Evolutionary conservation across 2,113 vertebrate species (phyloP).

Genomic region (Cyanistes caeruleus): DNA sequence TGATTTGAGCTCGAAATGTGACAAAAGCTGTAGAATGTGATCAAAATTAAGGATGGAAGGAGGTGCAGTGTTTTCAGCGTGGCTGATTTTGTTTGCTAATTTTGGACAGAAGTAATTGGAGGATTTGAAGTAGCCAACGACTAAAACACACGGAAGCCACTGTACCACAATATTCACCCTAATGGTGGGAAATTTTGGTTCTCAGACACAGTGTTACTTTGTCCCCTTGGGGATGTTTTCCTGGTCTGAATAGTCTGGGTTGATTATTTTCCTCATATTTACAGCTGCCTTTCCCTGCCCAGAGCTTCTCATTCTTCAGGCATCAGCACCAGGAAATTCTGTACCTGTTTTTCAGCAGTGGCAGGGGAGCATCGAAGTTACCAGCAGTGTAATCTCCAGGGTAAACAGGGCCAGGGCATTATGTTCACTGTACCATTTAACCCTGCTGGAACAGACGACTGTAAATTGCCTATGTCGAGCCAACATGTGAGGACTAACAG

Average conservation of each 20-base stretch:
- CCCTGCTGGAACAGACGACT: background rate
- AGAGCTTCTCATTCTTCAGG: background rate
- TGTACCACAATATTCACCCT: background rate
- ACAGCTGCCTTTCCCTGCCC: background rate
- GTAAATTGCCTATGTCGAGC: constrained; percentile 9
- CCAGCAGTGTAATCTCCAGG: background rate
- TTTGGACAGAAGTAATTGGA: constrained; percentile 7
- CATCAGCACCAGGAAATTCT: background rate
- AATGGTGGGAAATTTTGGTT: background rate
- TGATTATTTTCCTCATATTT: background rate
- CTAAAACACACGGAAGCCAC: background rate
- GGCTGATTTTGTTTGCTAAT: background rate
- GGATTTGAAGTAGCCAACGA: background rate
- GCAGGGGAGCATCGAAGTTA: background rate
- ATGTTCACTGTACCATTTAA: background rate
- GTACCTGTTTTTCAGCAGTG: constrained; percentile 32
- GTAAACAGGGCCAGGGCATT: background rate
- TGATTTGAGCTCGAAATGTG: background rate
- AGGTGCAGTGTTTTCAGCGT: background rate
- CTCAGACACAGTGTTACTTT: rapidly evolving
- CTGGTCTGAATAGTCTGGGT: background rate
- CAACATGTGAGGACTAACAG: background rate
- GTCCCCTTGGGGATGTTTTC: background rate
- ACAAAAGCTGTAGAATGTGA: background rate
- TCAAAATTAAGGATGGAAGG: background rate